Base-by-base conservation (phyloP, 2,113 vertebrate genomes). In the Sinosuthora webbiana region DNA sequence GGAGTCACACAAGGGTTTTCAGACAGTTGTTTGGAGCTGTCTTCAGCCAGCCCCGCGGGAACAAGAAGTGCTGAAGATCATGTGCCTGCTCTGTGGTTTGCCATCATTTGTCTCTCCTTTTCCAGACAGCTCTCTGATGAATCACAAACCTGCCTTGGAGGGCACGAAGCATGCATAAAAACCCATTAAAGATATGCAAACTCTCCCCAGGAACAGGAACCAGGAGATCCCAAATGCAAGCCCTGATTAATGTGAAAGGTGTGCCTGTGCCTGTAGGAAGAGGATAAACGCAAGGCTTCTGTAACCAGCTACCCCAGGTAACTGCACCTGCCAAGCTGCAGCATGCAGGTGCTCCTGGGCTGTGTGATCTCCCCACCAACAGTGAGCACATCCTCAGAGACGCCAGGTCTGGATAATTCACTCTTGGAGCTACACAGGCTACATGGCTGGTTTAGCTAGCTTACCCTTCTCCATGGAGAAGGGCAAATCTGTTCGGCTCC, bases 21-120 rank as follows among this genome's bases (percentile, higher is more conserved):
- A 89, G 88, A 83, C 85, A 50, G 83, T 49, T 62, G 85, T 69
- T 70, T 83, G 75, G 63, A 83, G 70, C 25, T 80, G 52, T 47
- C 92, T 75, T 93, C 94, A 73, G 82, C 49, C 10, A 3, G 75
- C 85, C 75, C 88, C 6, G 1, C 1, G 0, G 92, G 71, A 95
- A 65, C 55, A 91, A 71, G 45, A 87, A 93, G 71, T 33, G 86
- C 79, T 63, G 71, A 33, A 77, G 45, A 87, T 76, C 91, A 83
- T 4, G 7, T 44, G 59, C 74, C 60, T 77, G 63, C 47, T 64
- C 62, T 59, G 68, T 27, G n/a, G 76, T 91, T 95, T 73, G 41
- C 87, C 0, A 0, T 87, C 69, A 52, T 47, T 76, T 78, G 57
- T 35, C 33, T 35, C 87, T 92, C 39, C 64, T 86, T 67, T 83